Conservation (phyloP, 2,888 invertebrate genomes). For the Zonitis immaculata region DNA sequence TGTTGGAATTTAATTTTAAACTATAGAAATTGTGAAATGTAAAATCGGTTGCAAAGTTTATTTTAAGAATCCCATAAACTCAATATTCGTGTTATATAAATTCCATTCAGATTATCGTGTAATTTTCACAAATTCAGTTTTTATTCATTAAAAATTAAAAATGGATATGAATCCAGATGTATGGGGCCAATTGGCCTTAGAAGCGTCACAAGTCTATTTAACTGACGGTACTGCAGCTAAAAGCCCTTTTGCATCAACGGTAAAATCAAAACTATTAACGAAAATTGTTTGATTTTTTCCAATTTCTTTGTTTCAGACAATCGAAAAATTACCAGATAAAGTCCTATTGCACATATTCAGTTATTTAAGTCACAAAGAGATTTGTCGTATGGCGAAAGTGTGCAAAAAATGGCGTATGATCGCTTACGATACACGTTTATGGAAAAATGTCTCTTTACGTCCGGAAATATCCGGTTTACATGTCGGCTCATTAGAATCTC, state of each 20-base stretch:
- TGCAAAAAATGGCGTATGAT: slow-evolving; percentile 95
- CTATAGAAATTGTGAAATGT: neutral
- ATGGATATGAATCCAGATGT: slow-evolving; percentile 57
- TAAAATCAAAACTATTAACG: slow-evolving; percentile 44
- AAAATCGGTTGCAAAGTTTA: slow-evolving; percentile 11
- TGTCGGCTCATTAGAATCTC: slow-evolving; percentile 81
- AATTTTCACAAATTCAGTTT: no score
- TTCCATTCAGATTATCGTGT: slow-evolving; percentile 7
- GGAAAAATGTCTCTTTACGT: slow-evolving; percentile 93
- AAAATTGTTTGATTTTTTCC: slow-evolving; percentile 1
- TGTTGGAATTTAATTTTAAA: slow-evolving; percentile 6
- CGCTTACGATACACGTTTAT: slow-evolving; percentile 91
- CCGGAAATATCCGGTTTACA: slow-evolving; percentile 95
- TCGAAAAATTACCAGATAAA: slow-evolving; percentile 96
- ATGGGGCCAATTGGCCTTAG: slow-evolving; percentile 85
- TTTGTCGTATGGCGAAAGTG: slow-evolving; percentile 88
- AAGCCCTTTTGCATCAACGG: slow-evolving; percentile 82
- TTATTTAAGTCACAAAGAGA: slow-evolving; percentile 89
- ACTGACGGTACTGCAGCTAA: slow-evolving; percentile 72
- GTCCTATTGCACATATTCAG: slow-evolving; percentile 91
- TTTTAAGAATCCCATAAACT: slow-evolving; percentile 16
- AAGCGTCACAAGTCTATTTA: slow-evolving; percentile 80
- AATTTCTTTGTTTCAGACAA: slow-evolving; percentile 63
- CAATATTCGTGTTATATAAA: slow-evolving; percentile 15
- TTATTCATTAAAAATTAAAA: no score